phyloP scores from a whole-genome alignment of 2,113 vertebrate genomes.

The Atlantisia rogersi region DNA sequence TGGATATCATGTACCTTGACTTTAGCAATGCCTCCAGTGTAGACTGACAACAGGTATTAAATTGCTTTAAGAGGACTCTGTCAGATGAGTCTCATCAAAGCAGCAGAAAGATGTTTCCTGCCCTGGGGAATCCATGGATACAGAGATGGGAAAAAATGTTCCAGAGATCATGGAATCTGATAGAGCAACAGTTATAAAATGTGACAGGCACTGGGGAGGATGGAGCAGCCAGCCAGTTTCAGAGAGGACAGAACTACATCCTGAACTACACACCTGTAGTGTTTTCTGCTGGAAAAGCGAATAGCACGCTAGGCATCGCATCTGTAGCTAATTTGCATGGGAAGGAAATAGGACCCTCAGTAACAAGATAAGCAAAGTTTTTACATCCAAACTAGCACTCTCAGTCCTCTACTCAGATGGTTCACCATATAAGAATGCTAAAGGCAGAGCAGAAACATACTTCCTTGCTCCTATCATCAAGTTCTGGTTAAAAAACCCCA shows the following conservation, averaged over 20 bases:
- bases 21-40: background rate
- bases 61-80: background rate
- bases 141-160: background rate
- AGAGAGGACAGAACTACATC: background rate
- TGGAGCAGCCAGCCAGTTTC: background rate
- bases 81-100: background rate
- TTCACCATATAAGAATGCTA: background rate
- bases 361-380: background rate
- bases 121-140: background rate
- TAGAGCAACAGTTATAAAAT: background rate
- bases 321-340: background rate
- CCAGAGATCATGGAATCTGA: background rate
- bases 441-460: background rate
- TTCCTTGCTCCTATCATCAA: background rate
- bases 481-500: background rate
- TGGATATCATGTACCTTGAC: background rate
- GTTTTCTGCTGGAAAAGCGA: background rate
- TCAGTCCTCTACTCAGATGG: background rate
- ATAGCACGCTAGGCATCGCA: background rate
- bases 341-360: background rate
- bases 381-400: background rate
- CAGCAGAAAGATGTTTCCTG: fast-evolving
- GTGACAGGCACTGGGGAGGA: background rate
- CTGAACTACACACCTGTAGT: background rate
- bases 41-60: background rate